Evolutionary conservation across 2,888 invertebrate genomes (phyloP).

Genomic region (Pseudoips prasinana): DNA sequence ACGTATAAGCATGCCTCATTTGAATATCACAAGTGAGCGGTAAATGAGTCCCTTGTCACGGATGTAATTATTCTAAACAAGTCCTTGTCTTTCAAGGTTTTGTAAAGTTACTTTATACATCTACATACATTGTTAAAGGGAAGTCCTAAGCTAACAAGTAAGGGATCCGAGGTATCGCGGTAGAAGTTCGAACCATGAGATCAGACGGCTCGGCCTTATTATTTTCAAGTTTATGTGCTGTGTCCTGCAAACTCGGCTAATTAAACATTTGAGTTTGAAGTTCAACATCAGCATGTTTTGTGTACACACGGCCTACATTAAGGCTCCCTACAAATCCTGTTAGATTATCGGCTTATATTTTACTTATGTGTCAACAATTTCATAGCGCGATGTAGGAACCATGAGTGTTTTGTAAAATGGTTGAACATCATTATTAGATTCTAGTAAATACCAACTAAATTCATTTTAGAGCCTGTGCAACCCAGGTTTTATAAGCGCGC

Average conservation of each 20-base stretch:
- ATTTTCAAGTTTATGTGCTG: slow-evolving; percentile 17
- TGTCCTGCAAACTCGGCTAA: slow-evolving; percentile 16
- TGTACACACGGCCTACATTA: no score
- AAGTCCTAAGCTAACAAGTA: slow-evolving; percentile 42
- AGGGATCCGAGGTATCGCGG: slow-evolving; percentile 13
- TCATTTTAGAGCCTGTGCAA: no score
- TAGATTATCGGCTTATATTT: no score
- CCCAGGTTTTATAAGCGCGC: no score
- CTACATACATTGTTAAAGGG: slow-evolving; percentile 24
- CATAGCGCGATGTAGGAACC: no score
- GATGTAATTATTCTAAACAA: slow-evolving; percentile 36
- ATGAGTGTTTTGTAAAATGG: no score
- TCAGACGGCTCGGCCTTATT: slow-evolving; percentile 7
- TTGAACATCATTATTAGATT: no score
- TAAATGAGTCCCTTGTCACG: slow-evolving; percentile 19
- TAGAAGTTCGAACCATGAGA: slow-evolving; percentile 11
- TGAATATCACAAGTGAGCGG: slow-evolving; percentile 24
- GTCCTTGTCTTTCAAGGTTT: slow-evolving; percentile 29
- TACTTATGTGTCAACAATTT: no score
- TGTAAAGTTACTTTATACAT: slow-evolving; percentile 22
- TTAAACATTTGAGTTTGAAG: slow-evolving; percentile 12
- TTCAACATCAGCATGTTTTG: neutral
- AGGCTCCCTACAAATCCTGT: no score
- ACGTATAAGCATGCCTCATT: slow-evolving; percentile 25
- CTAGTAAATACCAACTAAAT: no score